phyloP scores from a whole-genome alignment of 1,140 invertebrate genomes.

The Ceratosolen fusciceps region DNA sequence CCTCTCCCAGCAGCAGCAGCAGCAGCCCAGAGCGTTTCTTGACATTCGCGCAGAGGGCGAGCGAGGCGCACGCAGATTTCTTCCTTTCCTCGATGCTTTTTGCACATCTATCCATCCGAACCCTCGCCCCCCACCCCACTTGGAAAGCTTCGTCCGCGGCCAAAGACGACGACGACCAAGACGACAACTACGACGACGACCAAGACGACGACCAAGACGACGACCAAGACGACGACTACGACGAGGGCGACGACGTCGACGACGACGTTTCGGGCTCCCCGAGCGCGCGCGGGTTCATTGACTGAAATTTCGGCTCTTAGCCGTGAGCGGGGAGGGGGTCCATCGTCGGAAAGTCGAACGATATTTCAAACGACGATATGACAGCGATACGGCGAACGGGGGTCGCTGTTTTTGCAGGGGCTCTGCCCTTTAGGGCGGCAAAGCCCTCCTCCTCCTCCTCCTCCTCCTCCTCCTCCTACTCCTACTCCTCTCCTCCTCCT shows the following conservation, averaged over 20 bases:
- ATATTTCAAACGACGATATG: too few relatives aligned
- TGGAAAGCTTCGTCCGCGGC: not conserved
- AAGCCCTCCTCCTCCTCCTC: too few relatives aligned
- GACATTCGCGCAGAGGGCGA: not conserved
- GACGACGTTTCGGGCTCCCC: not conserved
- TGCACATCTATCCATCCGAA: not conserved
- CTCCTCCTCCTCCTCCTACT: too few relatives aligned
- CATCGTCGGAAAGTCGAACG: too few relatives aligned
- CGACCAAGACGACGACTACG: too few relatives aligned
- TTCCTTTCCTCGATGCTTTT: not conserved
- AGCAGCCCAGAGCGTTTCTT: too few relatives aligned
- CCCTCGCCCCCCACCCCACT: not conserved
- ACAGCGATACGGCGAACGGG: too few relatives aligned
- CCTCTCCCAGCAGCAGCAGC: too few relatives aligned
- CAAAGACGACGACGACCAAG: not conserved
- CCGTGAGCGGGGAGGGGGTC: too few relatives aligned
- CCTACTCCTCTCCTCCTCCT: too few relatives aligned
- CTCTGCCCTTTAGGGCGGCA: too few relatives aligned
- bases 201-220: not conserved
- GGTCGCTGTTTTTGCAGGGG: too few relatives aligned
- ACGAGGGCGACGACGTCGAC: not conserved
- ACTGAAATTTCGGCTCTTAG: not conserved
- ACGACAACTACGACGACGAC: not conserved
- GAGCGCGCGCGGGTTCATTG: not conserved
- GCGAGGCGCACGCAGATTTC: not conserved